Base-by-base conservation (phyloP, 2,113 vertebrate species). In the Emydocephalus ijimae region DNA sequence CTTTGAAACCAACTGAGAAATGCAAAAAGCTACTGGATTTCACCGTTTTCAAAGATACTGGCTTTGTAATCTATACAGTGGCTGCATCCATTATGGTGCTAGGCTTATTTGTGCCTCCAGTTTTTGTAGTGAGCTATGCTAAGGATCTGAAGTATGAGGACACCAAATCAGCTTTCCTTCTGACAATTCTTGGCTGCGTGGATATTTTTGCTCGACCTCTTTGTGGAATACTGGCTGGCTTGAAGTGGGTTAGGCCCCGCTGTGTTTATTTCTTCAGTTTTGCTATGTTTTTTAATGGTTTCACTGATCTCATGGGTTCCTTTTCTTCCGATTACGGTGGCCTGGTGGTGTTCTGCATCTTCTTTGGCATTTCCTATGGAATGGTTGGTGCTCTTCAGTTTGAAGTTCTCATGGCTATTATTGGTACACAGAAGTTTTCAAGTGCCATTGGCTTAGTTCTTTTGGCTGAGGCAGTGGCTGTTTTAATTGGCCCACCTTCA, bases 381-480 rank as follows among this genome's bases (percentile, higher is more conserved):
- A 99, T 99, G 99, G 99, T 99, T 96, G 99, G 99, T 0, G 99
- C 99, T 2, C 98, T 99, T 93, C 99, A 99, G 97, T 99, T 99
- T 90, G 99, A 99, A 97, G 99, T 99, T 93, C 98, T 99, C 91
- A 99, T 99, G 99, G 95, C 98, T n/a, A 98, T 99, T 0, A 99
- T 99, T 91, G 99, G 99, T 20, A 99, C 99, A 0, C 97, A 98
- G 86, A 98, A 97, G 95, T 99, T 99, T 96, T 98, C 99, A 97
- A 99, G 99, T 3, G 99, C 99, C 93, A 99, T 99, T 0, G 99
- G 99, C 85, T 98, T 99, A 20, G 99, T 99, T 61, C 98, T 99
- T 93, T 97, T 99, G 93, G 96, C 98, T 90, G 99, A 99, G 96
- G 99, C 99, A 26, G 45, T 99, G 15, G 99, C 99, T 15, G 99